phyloP scores from a whole-genome alignment of 2,797 vertebrate species.

The Rhabdophis nuchalis region DNA sequence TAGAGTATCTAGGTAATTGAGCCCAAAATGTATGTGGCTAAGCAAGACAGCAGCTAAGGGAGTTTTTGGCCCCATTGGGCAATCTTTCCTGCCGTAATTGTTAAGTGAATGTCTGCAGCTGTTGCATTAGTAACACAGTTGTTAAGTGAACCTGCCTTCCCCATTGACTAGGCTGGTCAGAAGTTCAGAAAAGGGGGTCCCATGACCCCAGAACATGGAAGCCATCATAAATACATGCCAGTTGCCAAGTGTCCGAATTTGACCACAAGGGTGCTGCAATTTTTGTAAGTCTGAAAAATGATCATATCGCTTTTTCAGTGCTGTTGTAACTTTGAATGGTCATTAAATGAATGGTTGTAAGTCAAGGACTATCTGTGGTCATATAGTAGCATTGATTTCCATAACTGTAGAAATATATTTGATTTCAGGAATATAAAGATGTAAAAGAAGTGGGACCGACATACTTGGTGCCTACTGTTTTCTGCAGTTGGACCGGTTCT shows the following conservation, averaged over 20 bases:
- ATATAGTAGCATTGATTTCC: not conserved
- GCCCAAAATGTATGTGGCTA: not conserved
- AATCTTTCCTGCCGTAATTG: not conserved
- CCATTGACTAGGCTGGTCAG: not conserved
- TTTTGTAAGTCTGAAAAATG: not conserved
- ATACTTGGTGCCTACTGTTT: slow-evolving; percentile 60
- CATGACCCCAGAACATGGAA: not conserved
- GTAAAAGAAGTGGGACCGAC: slow-evolving; percentile 42
- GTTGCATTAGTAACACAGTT: not conserved
- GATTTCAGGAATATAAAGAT: not conserved
- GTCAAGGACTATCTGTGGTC: not conserved
- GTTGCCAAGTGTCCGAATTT: not conserved
- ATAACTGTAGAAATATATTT: not conserved
- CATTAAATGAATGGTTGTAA: not conserved
- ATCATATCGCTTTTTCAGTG: not conserved
- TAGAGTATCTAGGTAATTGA: not conserved
- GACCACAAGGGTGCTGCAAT: not conserved
- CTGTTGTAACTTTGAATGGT: not conserved
- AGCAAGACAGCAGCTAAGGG: not conserved
- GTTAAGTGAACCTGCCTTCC: not conserved
- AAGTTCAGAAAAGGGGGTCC: not conserved
- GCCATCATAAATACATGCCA: not conserved
- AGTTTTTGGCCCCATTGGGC: not conserved
- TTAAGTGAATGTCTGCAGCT: not conserved
- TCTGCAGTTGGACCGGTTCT: slow-evolving; percentile 47